Evolutionary conservation across 2,113 vertebrate species (phyloP), one percentile per base, ranked within the genome.

Genomic region (Oryzias melastigma): DNA sequence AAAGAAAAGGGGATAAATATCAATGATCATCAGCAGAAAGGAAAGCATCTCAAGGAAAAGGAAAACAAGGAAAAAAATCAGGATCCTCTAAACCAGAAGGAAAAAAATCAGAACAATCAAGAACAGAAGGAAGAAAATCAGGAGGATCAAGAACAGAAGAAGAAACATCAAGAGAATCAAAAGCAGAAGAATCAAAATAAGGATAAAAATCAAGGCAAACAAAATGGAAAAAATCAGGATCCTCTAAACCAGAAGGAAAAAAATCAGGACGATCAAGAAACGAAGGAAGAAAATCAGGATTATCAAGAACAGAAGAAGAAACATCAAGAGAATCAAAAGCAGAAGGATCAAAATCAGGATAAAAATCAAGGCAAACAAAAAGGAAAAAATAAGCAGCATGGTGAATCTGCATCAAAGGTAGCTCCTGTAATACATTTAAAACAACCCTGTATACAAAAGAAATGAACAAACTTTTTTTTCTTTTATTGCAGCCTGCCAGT

Each of bases 381-480:
- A 22, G 5, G 13, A 15, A 50, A 50, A 50, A 13, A 50, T 15
- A 20, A 24, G 5, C 20, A 10, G n/a, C 51, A 55, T 1, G 1
- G 45, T 14, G 12, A 1, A 7, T 48, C 10, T 0, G 10, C 22
- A 51, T 7, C 0, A n/a, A 51, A 86, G 88, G 88, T 90, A 87
- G 10, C 50, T 3, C 1, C 8, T 48, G 4, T 41, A 10, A 40
- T 18, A 5, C n/a, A 18, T 16, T 7, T 18, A 5, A 29, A 35
- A 14, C 17, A 14, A 25, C 1, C 6, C 14, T 18, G 17, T 8
- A 46, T 58, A 14, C n/a, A 15, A 19, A 5, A 52, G 20, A 44
- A 1, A 22, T 62, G 0, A 12, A 12, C 35, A 35, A 35, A 35
- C 3, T 25, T 14, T 13, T 29, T 60, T 44, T 44, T 27, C 14